Conservation (phyloP, 2,888 invertebrate species). For the Petrophora chlorosata region DNA sequence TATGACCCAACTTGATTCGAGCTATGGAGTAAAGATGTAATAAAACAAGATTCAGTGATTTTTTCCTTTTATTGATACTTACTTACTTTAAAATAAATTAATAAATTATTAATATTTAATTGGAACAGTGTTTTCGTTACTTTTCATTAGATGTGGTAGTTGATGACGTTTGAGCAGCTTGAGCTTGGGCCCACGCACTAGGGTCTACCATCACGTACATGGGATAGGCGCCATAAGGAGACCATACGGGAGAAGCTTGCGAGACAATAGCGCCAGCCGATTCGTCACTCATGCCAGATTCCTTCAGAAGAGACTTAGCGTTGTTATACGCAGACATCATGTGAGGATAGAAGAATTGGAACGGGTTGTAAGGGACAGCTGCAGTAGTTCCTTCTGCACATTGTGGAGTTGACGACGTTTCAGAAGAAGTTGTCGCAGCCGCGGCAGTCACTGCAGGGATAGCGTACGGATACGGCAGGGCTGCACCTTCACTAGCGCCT, state of each 20-base stretch:
- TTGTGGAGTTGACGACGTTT: conserved; percentile 43
- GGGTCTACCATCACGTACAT: conserved; percentile 74
- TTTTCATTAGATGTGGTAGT: conserved; percentile 35
- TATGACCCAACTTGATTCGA: too few relatives aligned
- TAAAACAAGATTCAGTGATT: not conserved
- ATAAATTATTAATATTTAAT: conserved; percentile 9
- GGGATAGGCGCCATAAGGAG: conserved; percentile 61
- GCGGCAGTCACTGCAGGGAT: conserved; percentile 32
- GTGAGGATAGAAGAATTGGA: conserved; percentile 68
- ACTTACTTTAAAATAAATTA: conserved; percentile 14
- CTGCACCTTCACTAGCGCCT: conserved; percentile 42
- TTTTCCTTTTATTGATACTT: conserved; percentile 13
- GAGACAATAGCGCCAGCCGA: conserved; percentile 44
- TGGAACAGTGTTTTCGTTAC: conserved; percentile 15
- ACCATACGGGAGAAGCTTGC: conserved; percentile 58
- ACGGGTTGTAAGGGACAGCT: conserved; percentile 54
- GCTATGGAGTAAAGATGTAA: too few relatives aligned
- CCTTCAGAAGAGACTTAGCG: conserved; percentile 60
- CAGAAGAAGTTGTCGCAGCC: conserved; percentile 39
- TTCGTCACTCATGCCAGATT: conserved; percentile 56
- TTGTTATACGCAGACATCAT: conserved; percentile 67
- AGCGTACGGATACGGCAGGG: conserved; percentile 54
- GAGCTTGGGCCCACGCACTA: conserved; percentile 57
- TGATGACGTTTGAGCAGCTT: conserved; percentile 44
- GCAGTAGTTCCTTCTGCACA: conserved; percentile 42